A percentile compares a stretch with the other conserved stretches of the same genome.
Conservation (phyloP, 2,888 invertebrate genomes). For the Drosophila phalerata region DNA sequence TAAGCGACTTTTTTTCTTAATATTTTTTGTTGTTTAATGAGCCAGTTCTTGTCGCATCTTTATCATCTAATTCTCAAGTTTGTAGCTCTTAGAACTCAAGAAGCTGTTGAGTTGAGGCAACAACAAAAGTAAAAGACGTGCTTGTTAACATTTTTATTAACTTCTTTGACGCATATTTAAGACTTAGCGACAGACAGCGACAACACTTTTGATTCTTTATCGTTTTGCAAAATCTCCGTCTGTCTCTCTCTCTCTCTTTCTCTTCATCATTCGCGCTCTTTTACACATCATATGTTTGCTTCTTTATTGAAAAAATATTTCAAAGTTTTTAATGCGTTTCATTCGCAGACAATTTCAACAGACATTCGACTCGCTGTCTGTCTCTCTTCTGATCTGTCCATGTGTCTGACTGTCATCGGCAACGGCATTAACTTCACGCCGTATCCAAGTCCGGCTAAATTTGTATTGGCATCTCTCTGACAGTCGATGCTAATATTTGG, state of each 20-base stretch:
- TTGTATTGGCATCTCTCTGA: conserved; percentile 47
- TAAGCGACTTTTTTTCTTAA: neutral
- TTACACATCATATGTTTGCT: neutral
- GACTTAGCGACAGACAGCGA: conserved; percentile 29
- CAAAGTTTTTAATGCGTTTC: conserved; percentile 31
- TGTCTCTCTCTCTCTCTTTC: neutral
- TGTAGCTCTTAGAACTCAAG: neutral
- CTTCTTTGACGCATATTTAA: conserved; percentile 47
- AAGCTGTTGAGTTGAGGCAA: neutral
- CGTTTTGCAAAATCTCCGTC: conserved; percentile 31
- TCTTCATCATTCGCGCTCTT: neutral
- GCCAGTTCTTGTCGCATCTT: neutral
- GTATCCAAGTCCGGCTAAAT: conserved; percentile 16
- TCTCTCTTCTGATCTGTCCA: neutral
- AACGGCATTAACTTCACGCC: conserved; percentile 51
- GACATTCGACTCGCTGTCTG: neutral
- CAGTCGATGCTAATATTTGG: conserved; percentile 57
- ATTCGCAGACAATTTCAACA: conserved; percentile 25
- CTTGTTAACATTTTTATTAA: conserved; percentile 56
- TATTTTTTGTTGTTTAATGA: neutral
- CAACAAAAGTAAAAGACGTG: conserved; percentile 33
- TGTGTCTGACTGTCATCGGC: conserved; percentile 21
- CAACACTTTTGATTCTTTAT: conserved; percentile 54
- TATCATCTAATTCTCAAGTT: neutral
- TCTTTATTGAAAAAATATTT: conserved; percentile 59